Base-by-base conservation (phyloP, 2,797 vertebrate genomes). In the Xenopus petersii region DNA sequence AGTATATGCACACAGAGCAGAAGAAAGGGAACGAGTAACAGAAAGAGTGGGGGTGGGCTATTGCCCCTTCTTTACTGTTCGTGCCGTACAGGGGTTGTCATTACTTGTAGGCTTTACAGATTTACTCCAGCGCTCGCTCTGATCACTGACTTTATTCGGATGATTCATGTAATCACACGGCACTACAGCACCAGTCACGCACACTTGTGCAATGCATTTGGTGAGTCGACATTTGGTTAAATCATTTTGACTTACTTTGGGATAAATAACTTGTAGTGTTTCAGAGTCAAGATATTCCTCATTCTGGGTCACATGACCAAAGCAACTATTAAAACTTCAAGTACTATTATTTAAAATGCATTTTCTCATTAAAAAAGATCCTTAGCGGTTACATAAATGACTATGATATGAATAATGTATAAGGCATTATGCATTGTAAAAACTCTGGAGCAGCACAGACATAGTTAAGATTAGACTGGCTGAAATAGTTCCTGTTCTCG, bases 281-380 rank as follows among this genome's bases (percentile, higher is more conserved):
- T 78, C 75, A 75, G 73, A 83, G 80, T 71, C 82, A 85, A 82
- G 84, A 81, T 80, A 83, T 80, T 74, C 75, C 81, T 83, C 82
- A 82, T 84, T 75, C 77, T 26, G 7, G 70, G 79, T 82, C 68
- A 80, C 81, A 67, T 85, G 85, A 83, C 80, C 69, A 83, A 79
- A 78, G 80, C 75, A 82, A 75, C 80, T 81, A 42, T 2, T 80
- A 81, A 85, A 83, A 82, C 84, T 85, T 86, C 82, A 82, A 87
- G 83, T 83, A 79, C 84, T 83, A 86, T 55, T 36, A 0, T 71
- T 73, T 84, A 78, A 87, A 86, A 82, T 80, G 84, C 85, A 85
- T 88, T 87, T 88, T 86, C 73, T 72, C 80, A 66, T 82, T 83
- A 87, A 84, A 82, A 76, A 66, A 66, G 66, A 79, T 79, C 76